phyloP scores from a whole-genome alignment of 2,113 vertebrate genomes.

The Leiothrix lutea region DNA sequence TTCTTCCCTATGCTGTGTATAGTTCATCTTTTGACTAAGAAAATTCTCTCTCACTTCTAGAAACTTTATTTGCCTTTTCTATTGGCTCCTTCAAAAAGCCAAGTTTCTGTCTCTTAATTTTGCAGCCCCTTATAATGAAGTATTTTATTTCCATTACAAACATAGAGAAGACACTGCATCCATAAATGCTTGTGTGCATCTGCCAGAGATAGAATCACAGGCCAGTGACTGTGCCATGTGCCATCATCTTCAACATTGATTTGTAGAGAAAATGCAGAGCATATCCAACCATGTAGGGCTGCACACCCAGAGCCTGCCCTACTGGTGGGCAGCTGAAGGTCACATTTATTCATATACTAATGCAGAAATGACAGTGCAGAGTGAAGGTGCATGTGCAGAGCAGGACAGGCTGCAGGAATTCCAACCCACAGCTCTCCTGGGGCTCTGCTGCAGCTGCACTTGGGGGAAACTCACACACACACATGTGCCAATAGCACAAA shows the following conservation, averaged over 20 bases:
- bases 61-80: neutral
- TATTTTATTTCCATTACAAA: neutral
- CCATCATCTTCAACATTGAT: neutral
- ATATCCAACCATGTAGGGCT: rapidly evolving
- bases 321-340: neutral
- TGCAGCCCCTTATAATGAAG: neutral
- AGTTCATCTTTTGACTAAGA: neutral
- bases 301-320: rapidly evolving
- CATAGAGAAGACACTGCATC: neutral
- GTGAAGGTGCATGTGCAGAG: neutral
- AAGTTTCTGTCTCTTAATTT: neutral
- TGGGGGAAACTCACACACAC: neutral
- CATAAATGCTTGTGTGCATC: neutral
- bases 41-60: neutral
- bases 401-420: neutral
- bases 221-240: neutral
- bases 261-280: neutral
- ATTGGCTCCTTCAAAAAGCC: neutral
- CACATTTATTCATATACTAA: neutral
- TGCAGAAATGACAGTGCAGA: neutral
- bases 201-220: neutral
- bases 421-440: neutral
- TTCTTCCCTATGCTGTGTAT: neutral
- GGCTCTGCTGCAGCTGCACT: neutral
- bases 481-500: neutral